Percentiles rank a stretch among this genome's conserved stretches.
These are phyloP conservation scores for Pristionchus japonicus DNA, from an alignment of 2,888 invertebrate genomes.

Conservation along the genomic window DNA sequence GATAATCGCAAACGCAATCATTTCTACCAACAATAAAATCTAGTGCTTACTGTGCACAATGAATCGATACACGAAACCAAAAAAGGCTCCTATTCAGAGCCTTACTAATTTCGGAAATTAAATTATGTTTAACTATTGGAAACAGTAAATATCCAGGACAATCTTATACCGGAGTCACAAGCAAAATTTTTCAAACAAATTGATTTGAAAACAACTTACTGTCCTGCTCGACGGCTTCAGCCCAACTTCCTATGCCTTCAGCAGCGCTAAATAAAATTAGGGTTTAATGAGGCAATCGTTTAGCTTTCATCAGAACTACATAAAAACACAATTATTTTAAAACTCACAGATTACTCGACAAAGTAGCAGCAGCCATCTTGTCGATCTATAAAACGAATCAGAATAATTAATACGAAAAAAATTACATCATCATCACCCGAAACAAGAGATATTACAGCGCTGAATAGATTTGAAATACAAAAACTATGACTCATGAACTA, in stretches of 20 bases:
- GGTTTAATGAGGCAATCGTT: background rate
- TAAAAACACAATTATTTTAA: background rate
- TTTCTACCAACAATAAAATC: background rate
- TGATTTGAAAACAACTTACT: conserved; percentile 49
- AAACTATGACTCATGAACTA: background rate
- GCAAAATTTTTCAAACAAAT: background rate
- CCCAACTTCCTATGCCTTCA: conserved; percentile 68
- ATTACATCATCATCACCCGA: background rate
- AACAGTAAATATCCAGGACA: background rate
- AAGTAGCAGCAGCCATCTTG: conserved; percentile 6
- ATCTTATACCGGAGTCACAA: background rate
- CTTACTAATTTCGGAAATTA: too few relatives aligned
- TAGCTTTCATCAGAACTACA: background rate
- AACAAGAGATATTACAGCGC: background rate
- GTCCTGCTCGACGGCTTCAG: conserved; percentile 69
- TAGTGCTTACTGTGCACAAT: too few relatives aligned
- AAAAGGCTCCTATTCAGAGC: too few relatives aligned
- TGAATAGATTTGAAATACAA: background rate
- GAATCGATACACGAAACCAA: background rate
- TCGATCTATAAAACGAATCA: background rate
- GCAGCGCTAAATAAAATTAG: conserved; percentile 46
- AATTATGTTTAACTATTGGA: too few relatives aligned
- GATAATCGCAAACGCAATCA: background rate
- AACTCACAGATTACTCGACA: conserved; percentile 38
- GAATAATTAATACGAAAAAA: background rate